phyloP scores from a whole-genome alignment of 37 sponge, comb jelly and placozoan genomes.

The Spongilla lacustris region DNA sequence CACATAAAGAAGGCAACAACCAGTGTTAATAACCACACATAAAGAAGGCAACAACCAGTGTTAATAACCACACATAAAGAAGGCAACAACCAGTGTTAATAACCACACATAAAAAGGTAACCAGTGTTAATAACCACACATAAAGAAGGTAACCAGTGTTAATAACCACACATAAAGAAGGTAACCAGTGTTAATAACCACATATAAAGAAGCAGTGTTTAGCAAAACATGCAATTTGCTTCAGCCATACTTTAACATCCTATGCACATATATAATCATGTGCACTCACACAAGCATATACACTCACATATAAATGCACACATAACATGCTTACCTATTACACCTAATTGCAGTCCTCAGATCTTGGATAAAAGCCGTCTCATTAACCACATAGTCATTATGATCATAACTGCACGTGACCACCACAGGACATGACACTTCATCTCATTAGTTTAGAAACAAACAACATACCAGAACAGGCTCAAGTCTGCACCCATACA shows the following conservation, averaged over 20 bases:
- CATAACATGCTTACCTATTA: neutral
- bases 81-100: too few species aligned
- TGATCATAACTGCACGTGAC: constrained; percentile 44
- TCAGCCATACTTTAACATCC: too few species aligned
- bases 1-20: too few species aligned
- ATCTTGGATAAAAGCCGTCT: constrained; percentile 23
- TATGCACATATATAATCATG: neutral
- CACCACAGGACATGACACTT: neutral
- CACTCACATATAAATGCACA: neutral
- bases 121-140: neutral
- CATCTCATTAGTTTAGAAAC: neutral
- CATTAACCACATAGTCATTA: constrained; percentile 71
- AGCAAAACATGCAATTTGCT: too few species aligned
- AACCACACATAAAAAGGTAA: too few species aligned
- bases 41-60: too few species aligned
- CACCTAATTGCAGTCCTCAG: constrained; percentile 13
- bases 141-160: too few species aligned
- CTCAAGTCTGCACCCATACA: constrained; percentile 57
- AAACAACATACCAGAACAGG: constrained; percentile 59
- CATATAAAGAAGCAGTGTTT: neutral
- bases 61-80: too few species aligned
- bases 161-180: neutral
- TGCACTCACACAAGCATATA: neutral
- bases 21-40: too few species aligned
- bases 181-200: neutral